These are phyloP conservation scores for Micromys minutus DNA, from an alignment of 2,113 vertebrate genomes.

Conservation along the genomic window DNA sequence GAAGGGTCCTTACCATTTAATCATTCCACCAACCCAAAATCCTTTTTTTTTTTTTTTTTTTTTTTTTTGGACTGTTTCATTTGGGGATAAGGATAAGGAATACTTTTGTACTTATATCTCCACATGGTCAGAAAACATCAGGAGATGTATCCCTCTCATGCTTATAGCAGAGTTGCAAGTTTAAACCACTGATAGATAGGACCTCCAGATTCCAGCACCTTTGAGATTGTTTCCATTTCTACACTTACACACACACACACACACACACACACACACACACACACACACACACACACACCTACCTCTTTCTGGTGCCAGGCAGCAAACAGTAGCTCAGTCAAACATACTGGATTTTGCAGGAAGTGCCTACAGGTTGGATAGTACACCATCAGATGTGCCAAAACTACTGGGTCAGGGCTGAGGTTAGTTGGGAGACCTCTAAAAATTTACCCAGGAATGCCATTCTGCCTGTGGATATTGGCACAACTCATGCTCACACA, in stretches of 20 bases:
- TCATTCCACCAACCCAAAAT: not conserved
- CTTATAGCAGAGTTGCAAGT: not conserved
- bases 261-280: not conserved
- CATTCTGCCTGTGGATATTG: not conserved
- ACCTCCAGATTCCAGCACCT: not conserved
- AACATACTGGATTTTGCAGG: not conserved
- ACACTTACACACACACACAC: not conserved
- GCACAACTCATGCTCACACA: not conserved
- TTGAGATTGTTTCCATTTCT: not conserved
- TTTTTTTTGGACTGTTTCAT: not conserved
- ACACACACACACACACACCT: too few species aligned
- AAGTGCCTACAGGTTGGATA: not conserved
- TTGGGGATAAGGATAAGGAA: not conserved
- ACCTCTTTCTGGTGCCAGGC: not conserved
- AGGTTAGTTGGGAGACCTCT: not conserved
- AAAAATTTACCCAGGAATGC: not conserved
- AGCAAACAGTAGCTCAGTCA: not conserved
- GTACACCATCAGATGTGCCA: not conserved
- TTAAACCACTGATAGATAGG: not conserved
- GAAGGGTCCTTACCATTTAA: not conserved
- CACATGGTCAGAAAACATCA: not conserved
- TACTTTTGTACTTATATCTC: not conserved
- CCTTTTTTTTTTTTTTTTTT: not conserved
- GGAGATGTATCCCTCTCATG: not conserved
- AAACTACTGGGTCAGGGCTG: not conserved